phyloP scores from a whole-genome alignment of 2,888 invertebrate genomes.

The Iselma pallidipennis region DNA sequence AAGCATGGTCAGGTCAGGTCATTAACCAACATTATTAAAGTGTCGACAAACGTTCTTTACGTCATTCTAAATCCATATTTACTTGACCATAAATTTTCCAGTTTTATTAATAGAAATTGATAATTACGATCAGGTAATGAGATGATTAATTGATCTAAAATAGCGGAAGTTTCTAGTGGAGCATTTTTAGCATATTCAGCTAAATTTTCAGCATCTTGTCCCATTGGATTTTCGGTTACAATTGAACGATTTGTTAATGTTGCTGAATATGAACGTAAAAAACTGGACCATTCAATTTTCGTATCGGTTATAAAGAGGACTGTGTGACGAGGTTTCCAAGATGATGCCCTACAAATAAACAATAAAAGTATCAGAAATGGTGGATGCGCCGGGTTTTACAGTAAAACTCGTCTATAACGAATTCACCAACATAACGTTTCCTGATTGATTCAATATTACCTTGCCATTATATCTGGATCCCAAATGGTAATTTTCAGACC shows the following conservation, averaged over 20 bases:
- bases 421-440: background rate
- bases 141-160: slow-evolving; percentile 45
- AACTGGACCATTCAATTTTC: slow-evolving; percentile 64
- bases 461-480: slow-evolving; percentile 71
- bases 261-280: slow-evolving; percentile 58
- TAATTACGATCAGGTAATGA: slow-evolving; percentile 55
- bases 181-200: slow-evolving; percentile 58
- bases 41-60: no score
- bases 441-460: slow-evolving; percentile 49
- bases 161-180: slow-evolving; percentile 47
- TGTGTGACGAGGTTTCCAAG: slow-evolving; percentile 71
- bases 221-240: slow-evolving; percentile 74
- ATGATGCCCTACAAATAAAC: slow-evolving; percentile 57
- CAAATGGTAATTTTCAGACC: slow-evolving; percentile 68
- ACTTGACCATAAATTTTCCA: no score
- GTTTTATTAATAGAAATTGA: background rate
- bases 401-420: no score
- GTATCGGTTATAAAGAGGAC: slow-evolving; percentile 74
- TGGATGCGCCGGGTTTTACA: no score
- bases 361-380: background rate
- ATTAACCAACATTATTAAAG: no score
- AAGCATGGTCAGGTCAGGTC: no score
- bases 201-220: slow-evolving; percentile 64
- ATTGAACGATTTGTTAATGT: slow-evolving; percentile 62
- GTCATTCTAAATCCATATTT: no score